These are phyloP conservation scores for Puffinus mauretanicus DNA, from an alignment of 2,113 vertebrate genomes.

Conservation along the genomic window DNA sequence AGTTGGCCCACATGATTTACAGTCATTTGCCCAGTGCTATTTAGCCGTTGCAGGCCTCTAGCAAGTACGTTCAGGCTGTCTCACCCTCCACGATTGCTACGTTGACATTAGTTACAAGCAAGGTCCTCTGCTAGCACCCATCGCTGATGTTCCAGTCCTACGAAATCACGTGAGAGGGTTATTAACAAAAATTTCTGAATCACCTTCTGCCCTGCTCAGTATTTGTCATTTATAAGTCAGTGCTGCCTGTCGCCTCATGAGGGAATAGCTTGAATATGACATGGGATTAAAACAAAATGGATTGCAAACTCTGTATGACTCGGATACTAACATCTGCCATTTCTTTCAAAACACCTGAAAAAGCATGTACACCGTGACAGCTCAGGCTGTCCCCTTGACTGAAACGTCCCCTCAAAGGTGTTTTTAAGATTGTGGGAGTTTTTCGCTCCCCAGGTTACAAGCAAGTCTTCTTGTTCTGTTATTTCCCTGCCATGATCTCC, in stretches of 20 bases:
- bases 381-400: not conserved
- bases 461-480: not conserved
- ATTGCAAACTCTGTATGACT: rapidly evolving
- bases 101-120: not conserved
- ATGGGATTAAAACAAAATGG: not conserved
- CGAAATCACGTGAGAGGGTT: not conserved
- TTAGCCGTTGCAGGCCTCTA: not conserved
- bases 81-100: not conserved
- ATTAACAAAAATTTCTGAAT: not conserved
- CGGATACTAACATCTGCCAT: not conserved
- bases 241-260: not conserved
- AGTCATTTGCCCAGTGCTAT: not conserved
- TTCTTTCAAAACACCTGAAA: not conserved
- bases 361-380: not conserved
- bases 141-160: not conserved
- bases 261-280: not conserved
- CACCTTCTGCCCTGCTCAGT: not conserved
- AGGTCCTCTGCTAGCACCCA: not conserved
- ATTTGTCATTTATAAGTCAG: not conserved
- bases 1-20: not conserved
- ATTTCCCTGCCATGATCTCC: not conserved
- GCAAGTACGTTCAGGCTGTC: not conserved
- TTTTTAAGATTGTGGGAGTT: not conserved
- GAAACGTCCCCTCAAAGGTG: not conserved
- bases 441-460: not conserved